Evolutionary conservation across 2,797 vertebrate genomes (phyloP), one percentile per base, ranked within the genome.

Genomic region (Gambelia wislizenii): DNA sequence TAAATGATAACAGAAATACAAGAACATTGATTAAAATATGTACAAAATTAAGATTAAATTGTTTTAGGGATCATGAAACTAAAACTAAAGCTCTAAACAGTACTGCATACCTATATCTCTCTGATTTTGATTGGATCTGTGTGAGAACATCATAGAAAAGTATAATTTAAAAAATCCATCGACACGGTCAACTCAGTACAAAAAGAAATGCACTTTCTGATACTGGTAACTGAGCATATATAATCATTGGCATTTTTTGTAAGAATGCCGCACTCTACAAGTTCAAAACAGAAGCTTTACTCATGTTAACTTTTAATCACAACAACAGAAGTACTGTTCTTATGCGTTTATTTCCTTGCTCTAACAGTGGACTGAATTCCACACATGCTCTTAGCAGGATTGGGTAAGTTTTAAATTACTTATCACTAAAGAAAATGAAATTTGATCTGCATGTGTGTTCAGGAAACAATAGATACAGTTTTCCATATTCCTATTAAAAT

Each of bases 361-460:
- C 78, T 86, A 75, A 82, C 52, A 86, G 39, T 25, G 89, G 87
- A 78, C 36, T 84, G 89, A 93, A 80, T 86, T 91, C 85, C 85
- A 86, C 56, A 91, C 49, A 93, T 59, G 87, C 75, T 77, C 81
- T 86, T 95, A 87, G 25, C 80, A 91, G 30, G 20, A 90, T 67
- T 72, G 76, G 86, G 88, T 47, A 64, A 93, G 52, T 92, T 94
- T 93, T 91, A 94, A 95, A 94, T 16, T 42, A 82, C 61, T 85
- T 76, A 90, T 87, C 85, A 91, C 84, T 84, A 90, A 89, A 94
- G 74, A 93, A 67, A 91, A n/a, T 0, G 52, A 94, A 95, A 95
- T 91, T 14, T 89, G 80, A 96, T 92, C 85, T 85, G 89, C 70
- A 86, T 85, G 39, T 91, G 52, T 84, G 52, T 47, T 92, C 49